phyloP scores from a whole-genome alignment of 1,140 invertebrate genomes.

The Aporrectodea caliginosa region DNA sequence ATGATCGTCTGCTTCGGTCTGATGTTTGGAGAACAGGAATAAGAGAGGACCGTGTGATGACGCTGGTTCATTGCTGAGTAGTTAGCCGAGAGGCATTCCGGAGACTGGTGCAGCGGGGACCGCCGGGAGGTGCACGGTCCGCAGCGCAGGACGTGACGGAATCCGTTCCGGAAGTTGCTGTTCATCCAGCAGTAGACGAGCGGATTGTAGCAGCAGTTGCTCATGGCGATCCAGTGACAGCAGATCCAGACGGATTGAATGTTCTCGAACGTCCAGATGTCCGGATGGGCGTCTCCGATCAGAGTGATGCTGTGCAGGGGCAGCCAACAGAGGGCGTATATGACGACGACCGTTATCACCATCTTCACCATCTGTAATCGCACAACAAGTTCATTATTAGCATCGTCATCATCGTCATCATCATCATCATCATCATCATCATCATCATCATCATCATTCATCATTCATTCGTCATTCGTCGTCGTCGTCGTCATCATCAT shows the following conservation, averaged over 20 bases:
- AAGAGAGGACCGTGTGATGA: no score
- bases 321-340: conserved; percentile 83
- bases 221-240: conserved; percentile 82
- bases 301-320: conserved; percentile 69
- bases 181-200: conserved; percentile 93
- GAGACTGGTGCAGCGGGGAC: no score
- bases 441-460: conserved; percentile 7
- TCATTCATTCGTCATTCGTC: background rate
- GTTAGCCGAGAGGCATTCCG: background rate
- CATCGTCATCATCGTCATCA: background rate
- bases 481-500: background rate
- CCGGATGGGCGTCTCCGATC: conserved; percentile 49
- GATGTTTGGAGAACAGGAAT: no score
- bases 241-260: conserved; percentile 70
- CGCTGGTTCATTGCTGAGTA: no score
- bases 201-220: conserved; percentile 86
- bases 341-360: conserved; percentile 82
- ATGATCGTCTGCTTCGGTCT: no score
- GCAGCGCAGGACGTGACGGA: conserved; percentile 76
- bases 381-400: background rate
- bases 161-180: conserved; percentile 65
- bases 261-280: conserved; percentile 57
- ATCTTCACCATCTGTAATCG: conserved; percentile 88
- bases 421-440: conserved; percentile 7
- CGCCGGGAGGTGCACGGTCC: conserved; percentile 62